These are phyloP conservation scores for Lagopus leucura DNA, from an alignment of 2,113 vertebrate species.

Conservation along the genomic window DNA sequence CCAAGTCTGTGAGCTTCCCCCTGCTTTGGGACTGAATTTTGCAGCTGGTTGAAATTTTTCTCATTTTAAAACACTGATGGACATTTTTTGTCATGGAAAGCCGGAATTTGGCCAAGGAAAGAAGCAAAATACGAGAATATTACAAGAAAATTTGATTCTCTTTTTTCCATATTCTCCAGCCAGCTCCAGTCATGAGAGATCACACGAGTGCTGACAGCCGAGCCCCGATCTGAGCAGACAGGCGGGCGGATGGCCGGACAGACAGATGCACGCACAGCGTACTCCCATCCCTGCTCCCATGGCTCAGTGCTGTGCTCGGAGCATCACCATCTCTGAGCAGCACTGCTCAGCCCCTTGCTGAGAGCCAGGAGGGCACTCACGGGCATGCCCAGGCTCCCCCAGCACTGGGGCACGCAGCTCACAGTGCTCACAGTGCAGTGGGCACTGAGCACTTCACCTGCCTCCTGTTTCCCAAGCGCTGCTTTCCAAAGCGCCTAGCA, in stretches of 20 bases:
- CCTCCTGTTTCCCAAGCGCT: not conserved
- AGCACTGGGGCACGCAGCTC: not conserved
- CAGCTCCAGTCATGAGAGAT: not conserved
- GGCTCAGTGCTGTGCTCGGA: not conserved
- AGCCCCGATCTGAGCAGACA: not conserved
- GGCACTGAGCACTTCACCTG: rapidly evolving
- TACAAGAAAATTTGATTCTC: not conserved
- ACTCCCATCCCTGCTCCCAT: not conserved
- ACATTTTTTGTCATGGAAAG: conserved; percentile 49
- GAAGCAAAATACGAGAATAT: conserved; percentile 12
- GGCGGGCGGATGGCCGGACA: not conserved
- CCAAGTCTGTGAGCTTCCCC: not conserved
- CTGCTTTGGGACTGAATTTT: conserved; percentile 42
- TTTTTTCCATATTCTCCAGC: not conserved
- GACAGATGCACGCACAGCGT: not conserved
- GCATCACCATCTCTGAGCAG: not conserved
- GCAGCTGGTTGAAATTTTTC: conserved; percentile 59
- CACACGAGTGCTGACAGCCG: not conserved
- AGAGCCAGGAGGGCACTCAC: not conserved
- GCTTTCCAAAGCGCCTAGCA: not conserved
- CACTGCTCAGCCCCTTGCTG: not conserved
- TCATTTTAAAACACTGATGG: not conserved
- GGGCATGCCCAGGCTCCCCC: not conserved
- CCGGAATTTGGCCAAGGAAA: not conserved
- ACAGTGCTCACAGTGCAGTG: rapidly evolving